A percentile compares a stretch with the other conserved stretches of the same genome.
Conservation (phyloP, 2,888 invertebrate species). For the Cactoblastis cactorum region DNA sequence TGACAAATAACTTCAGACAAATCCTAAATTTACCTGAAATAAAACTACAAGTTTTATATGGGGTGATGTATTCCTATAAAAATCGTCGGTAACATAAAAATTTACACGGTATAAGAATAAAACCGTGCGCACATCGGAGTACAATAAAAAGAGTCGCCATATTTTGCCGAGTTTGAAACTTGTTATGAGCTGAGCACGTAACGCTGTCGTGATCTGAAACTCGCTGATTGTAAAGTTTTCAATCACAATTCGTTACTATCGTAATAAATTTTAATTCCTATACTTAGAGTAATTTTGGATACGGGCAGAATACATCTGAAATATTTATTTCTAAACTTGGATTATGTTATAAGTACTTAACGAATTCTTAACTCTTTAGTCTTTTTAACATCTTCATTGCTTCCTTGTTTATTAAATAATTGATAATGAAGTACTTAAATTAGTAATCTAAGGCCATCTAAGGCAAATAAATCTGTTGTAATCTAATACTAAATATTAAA, state of each 20-base stretch:
- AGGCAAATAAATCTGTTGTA: no score
- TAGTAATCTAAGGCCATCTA: no score
- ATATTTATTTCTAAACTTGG: no score
- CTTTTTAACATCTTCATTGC: no score
- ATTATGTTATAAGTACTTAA: no score
- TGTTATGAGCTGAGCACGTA: constrained; percentile 56
- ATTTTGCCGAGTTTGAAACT: constrained; percentile 53
- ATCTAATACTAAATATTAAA: no score
- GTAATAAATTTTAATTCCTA: constrained; percentile 39
- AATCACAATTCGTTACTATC: constrained; percentile 38
- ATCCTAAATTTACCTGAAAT: not conserved
- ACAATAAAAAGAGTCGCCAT: constrained; percentile 59
- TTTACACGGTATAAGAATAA: constrained; percentile 51
- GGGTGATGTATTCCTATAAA: constrained; percentile 44
- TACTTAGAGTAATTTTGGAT: no score
- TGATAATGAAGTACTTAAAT: no score
- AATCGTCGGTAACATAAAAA: constrained; percentile 47
- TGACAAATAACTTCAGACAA: not conserved
- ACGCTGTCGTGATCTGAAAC: constrained; percentile 34
- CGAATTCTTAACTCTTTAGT: no score
- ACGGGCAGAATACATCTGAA: no score
- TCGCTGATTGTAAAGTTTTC: constrained; percentile 52
- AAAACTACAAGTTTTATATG: constrained; percentile 35
- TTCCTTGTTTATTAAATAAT: no score
- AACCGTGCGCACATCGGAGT: constrained; percentile 40